A percentile compares a stretch with the other conserved stretches of the same genome.
Conservation (phyloP, 2,888 invertebrate genomes). For the Leptarthrus brevirostris region DNA sequence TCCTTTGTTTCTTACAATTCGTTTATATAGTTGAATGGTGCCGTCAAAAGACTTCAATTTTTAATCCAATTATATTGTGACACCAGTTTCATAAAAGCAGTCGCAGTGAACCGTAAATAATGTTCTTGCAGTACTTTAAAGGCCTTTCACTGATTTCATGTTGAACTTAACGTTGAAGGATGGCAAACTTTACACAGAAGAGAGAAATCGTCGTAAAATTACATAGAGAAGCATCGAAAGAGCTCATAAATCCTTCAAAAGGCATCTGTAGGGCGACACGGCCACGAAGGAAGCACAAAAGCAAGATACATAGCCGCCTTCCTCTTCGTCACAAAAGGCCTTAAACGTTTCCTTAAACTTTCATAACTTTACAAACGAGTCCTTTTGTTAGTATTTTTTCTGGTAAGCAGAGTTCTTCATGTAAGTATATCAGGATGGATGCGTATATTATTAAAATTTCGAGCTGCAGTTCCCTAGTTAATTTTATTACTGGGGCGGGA, state of each 20-base stretch:
- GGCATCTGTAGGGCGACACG: constrained; percentile 32
- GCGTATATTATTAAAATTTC: constrained; percentile 20
- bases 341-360: constrained; percentile 48
- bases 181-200: constrained; percentile 28
- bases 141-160: constrained; percentile 15
- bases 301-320: constrained; percentile 13
- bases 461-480: not conserved
- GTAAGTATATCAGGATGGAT: not conserved
- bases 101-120: constrained; percentile 22
- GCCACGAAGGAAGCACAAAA: not conserved
- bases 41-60: constrained; percentile 11
- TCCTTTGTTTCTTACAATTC: not conserved
- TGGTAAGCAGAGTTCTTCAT: constrained; percentile 19
- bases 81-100: constrained; percentile 3
- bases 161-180: constrained; percentile 23
- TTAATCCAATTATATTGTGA: constrained; percentile 25
- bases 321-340: constrained; percentile 28
- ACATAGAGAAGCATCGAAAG: constrained; percentile 20
- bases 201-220: constrained; percentile 45
- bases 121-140: constrained; percentile 16
- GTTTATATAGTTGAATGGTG: not conserved
- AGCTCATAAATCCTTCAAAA: constrained; percentile 44
- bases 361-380: constrained; percentile 40
- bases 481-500: constrained; percentile 22
- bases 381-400: constrained; percentile 38